These are phyloP conservation scores for Zygogramma bicolorata DNA, from an alignment of 2,888 invertebrate species.

Conservation along the genomic window DNA sequence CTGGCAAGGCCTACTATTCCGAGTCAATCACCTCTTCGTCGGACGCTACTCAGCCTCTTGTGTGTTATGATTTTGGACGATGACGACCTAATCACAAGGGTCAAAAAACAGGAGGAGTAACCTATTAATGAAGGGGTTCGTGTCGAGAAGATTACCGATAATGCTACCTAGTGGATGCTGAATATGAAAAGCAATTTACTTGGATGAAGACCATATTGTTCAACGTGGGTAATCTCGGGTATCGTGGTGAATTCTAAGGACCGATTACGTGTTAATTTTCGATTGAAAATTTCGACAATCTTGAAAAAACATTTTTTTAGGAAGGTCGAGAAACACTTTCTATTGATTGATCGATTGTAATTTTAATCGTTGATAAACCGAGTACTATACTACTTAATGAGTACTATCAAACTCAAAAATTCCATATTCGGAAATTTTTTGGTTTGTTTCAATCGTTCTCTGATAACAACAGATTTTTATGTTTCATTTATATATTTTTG, in stretches of 20 bases:
- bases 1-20: slow-evolving; percentile 36
- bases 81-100: slow-evolving; percentile 38
- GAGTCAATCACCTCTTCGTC: slow-evolving; percentile 37
- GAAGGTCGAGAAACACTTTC: no score
- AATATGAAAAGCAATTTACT: background rate
- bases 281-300: no score
- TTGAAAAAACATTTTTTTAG: no score
- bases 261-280: no score
- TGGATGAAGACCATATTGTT: background rate
- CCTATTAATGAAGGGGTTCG: slow-evolving; percentile 29
- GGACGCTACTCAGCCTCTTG: slow-evolving; percentile 22
- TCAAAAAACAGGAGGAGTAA: slow-evolving; percentile 40
- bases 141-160: background rate
- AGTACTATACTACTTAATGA: no score
- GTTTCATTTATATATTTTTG: no score
- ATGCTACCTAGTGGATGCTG: slow-evolving; percentile 12
- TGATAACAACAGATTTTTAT: no score
- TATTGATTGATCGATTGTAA: no score
- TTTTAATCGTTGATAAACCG: no score
- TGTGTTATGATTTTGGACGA: slow-evolving; percentile 39
- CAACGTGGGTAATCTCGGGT: background rate
- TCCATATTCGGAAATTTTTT: no score
- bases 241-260: background rate
- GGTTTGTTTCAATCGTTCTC: no score
- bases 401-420: no score